Evolutionary conservation across 2,888 invertebrate genomes (phyloP).

Genomic region (Ormia ochracea): DNA sequence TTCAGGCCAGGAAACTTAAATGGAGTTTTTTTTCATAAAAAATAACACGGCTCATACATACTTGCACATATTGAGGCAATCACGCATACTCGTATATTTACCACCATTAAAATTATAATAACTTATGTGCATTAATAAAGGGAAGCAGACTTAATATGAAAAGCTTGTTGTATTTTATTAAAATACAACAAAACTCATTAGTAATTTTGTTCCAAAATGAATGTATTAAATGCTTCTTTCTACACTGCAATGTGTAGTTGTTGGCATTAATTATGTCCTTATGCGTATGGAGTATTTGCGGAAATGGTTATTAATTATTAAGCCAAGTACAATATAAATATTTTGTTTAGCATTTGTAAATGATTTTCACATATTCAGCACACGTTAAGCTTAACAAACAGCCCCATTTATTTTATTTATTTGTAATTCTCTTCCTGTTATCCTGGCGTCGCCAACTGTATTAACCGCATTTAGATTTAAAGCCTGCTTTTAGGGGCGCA

Average conservation of each 20-base stretch:
- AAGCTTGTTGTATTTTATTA: neutral
- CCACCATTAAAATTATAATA: slow-evolving; percentile 5
- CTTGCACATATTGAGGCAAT: neutral
- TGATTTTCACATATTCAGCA: neutral
- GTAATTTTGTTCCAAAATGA: no score
- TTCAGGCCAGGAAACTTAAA: neutral
- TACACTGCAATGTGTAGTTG: neutral
- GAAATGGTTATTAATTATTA: neutral
- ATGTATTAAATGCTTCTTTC: no score
- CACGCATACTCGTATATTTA: neutral
- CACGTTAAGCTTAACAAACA: neutral
- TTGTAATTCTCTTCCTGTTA: neutral
- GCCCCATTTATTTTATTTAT: neutral
- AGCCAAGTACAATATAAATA: neutral
- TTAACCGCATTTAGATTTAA: neutral
- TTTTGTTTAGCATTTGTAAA: neutral
- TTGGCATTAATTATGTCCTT: neutral
- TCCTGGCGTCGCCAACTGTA: neutral
- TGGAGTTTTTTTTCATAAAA: neutral
- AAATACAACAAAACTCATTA: no score
- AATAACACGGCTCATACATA: neutral
- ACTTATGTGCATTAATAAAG: neutral
- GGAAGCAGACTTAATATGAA: neutral
- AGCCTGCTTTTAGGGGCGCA: neutral
- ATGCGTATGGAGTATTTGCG: neutral